Conservation (phyloP, 30 jellyfish, hydroid and myxozoan species). For the Hydractinia echinata region DNA sequence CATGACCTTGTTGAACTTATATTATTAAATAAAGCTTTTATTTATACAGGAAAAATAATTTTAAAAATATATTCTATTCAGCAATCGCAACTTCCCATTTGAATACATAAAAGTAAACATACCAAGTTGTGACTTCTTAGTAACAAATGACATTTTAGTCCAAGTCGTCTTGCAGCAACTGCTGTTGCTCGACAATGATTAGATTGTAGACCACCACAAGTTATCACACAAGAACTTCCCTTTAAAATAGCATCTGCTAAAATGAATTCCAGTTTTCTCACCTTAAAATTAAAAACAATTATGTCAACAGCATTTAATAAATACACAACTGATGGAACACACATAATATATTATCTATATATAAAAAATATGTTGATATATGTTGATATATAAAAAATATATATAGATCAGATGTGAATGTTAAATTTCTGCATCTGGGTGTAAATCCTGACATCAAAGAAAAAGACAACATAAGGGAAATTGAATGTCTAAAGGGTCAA, state of each 20-base stretch:
- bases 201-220: conserved; percentile 81
- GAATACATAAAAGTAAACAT: neutral
- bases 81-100: too few relatives aligned
- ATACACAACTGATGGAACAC: neutral
- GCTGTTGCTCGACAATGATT: conserved; percentile 86
- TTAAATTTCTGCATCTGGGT: too few relatives aligned
- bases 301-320: neutral
- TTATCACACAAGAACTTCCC: conserved; percentile 48
- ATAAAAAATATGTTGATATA: neutral
- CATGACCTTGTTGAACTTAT: too few relatives aligned
- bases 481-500: too few relatives aligned
- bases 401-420: too few relatives aligned
- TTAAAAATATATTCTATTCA: too few relatives aligned
- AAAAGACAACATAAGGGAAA: too few relatives aligned
- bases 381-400: too few relatives aligned
- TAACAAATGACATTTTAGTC: conserved; percentile 59
- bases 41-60: too few relatives aligned
- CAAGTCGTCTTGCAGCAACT: conserved; percentile 48
- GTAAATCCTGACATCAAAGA: too few relatives aligned
- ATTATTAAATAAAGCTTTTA: too few relatives aligned
- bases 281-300: conserved; percentile 17
- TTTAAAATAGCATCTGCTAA: conserved; percentile 68
- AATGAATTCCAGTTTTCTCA: conserved; percentile 67
- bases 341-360: too few relatives aligned
- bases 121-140: conserved; percentile 30